Evolutionary conservation across 2,113 vertebrate genomes (phyloP).

Genomic region (Arenaria interpres): DNA sequence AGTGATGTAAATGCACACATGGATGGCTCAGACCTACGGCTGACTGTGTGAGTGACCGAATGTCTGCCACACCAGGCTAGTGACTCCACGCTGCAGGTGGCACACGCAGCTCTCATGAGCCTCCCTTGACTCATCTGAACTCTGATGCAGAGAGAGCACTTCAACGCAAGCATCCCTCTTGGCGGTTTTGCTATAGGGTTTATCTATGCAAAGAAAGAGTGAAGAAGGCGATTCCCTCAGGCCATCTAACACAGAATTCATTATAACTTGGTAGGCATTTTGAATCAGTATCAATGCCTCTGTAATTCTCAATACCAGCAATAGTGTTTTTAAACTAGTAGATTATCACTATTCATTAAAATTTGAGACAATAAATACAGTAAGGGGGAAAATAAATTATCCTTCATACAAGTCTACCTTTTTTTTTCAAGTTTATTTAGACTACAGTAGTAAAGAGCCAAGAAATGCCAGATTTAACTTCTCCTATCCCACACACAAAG

Average conservation of each 20-base stretch:
- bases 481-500: not conserved
- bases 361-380: not conserved
- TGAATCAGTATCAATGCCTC: not conserved
- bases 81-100: not conserved
- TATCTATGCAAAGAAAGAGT: not conserved
- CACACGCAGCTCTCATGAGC: not conserved
- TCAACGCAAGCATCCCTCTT: not conserved
- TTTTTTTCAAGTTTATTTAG: not conserved
- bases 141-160: not conserved
- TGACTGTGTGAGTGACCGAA: not conserved
- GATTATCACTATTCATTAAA: not conserved
- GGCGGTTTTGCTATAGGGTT: not conserved
- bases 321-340: not conserved
- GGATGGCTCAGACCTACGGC: not conserved
- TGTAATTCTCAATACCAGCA: not conserved
- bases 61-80: accelerated
- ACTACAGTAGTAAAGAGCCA: not conserved
- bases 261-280: not conserved
- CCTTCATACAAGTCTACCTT: not conserved
- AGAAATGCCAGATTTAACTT: not conserved
- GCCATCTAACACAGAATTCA: not conserved
- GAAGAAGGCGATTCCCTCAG: not conserved
- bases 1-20: not conserved
- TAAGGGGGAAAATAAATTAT: not conserved
- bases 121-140: not conserved